Evolutionary conservation across 2,888 invertebrate genomes (phyloP).

Genomic region (Tenthredo notha): DNA sequence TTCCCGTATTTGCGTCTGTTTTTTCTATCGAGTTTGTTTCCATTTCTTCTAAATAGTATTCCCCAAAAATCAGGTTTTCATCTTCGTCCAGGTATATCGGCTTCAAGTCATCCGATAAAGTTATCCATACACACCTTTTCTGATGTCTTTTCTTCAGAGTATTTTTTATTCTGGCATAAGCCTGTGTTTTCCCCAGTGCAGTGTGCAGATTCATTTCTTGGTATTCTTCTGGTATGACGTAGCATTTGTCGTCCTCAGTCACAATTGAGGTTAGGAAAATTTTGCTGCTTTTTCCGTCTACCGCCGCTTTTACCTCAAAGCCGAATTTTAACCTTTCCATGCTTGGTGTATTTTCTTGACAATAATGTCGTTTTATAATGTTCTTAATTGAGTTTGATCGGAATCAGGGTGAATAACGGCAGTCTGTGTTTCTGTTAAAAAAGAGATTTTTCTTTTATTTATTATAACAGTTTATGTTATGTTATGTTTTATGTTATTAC

Average conservation of each 20-base stretch:
- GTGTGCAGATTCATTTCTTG: constrained; percentile 51
- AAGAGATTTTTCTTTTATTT: too few relatives aligned
- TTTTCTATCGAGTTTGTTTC: constrained; percentile 27
- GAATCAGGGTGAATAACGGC: not conserved
- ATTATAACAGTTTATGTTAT: not conserved
- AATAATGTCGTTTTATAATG: not conserved
- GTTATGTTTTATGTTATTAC: too few relatives aligned
- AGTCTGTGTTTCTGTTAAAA: not conserved
- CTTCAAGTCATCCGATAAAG: constrained; percentile 54
- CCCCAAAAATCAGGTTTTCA: constrained; percentile 55
- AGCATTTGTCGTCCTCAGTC: not conserved
- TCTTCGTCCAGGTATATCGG: constrained; percentile 56
- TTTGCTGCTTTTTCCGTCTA: too few relatives aligned
- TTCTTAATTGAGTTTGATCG: not conserved
- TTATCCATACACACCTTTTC: constrained; percentile 54
- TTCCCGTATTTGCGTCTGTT: not conserved
- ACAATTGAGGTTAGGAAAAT: too few relatives aligned
- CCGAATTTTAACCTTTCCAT: too few relatives aligned
- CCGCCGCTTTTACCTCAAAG: too few relatives aligned
- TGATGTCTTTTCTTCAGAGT: constrained; percentile 55
- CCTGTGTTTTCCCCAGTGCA: constrained; percentile 50
- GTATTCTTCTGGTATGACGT: constrained; percentile 53
- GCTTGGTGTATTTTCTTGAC: too few relatives aligned
- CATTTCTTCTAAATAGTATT: constrained; percentile 52
- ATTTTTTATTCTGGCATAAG: constrained; percentile 57